Base-by-base conservation (phyloP, 1,140 invertebrate species). In the Ips nitidus region DNA sequence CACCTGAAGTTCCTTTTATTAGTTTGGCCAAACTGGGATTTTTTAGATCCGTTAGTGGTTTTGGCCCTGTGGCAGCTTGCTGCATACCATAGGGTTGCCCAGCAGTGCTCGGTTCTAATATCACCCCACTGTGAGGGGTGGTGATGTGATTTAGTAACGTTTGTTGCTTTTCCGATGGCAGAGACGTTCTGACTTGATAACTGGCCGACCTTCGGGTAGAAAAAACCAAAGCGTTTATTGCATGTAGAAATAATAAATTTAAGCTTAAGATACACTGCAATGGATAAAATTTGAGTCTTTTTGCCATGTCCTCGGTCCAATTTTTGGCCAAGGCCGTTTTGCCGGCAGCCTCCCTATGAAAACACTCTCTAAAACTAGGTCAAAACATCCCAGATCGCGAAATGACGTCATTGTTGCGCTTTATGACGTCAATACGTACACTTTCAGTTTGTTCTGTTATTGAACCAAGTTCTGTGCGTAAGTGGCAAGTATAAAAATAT, bases 141-240 rank as follows among this genome's bases (percentile, higher is more conserved):
- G 74, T 83, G 22, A 79, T 75, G 72, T 84, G 82, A 3, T 83
- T 83, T 50, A 83, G 77, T 58, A 83, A 77, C 36, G 81, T 81
- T 74, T 81, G 77, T 73, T 79, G 80, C 73, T 77, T 77, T 75
- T 80, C 78, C 68, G 79, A 76, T 73, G 80, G 77, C 66, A 81
- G 81, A 58, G 75, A 78, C 4, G 77, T 72, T 42, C 78, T 69
- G 4, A 82, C 73, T 71, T 83, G 80, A 65, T 82, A 83, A 72
- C 81, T 82, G 40, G 80, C 80, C 65, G 81, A 83, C 67, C 81
- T 82, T 68, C 41, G 41, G 1, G 3, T 61, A 74, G 52, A 69
- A 50, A 47, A 50, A 50, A 36, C 3, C 36, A 66, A 66, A 66
- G 41, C 8, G 40, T 45, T 3, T 43, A 5, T 57, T 57, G 38